Percentiles rank a stretch among this genome's conserved stretches.
phyloP scores from a whole-genome alignment of 2,113 vertebrate genomes.

The Saguinus imperator region DNA sequence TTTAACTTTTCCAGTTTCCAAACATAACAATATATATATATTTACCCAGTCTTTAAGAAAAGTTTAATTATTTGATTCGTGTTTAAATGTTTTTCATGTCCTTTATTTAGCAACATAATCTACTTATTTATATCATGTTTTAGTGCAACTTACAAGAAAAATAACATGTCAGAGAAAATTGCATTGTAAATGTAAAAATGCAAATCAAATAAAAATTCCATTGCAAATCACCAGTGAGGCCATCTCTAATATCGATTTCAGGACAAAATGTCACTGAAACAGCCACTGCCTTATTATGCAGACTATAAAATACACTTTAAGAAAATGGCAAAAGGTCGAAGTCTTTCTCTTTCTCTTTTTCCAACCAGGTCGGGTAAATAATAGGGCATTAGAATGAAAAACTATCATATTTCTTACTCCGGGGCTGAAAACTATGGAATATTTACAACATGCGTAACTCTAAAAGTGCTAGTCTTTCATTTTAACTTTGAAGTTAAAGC shows the following conservation, averaged over 20 bases:
- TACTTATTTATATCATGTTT: conserved; percentile 68
- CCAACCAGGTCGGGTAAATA: conserved; percentile 55
- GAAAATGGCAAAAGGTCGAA: conserved; percentile 64
- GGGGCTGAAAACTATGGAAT: conserved; percentile 13
- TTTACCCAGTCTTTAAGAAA: not conserved
- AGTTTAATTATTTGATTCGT: conserved; percentile 50
- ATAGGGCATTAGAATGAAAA: conserved; percentile 60
- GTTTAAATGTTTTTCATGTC: conserved; percentile 41
- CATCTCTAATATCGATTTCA: conserved; percentile 52
- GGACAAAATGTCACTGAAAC: conserved; percentile 39
- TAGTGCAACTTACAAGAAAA: conserved; percentile 67
- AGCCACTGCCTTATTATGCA: conserved; percentile 51
- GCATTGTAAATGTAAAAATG: conserved; percentile 73
- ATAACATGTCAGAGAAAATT: conserved; percentile 67
- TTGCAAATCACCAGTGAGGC: conserved; percentile 46
- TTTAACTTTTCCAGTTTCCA: conserved; percentile 43
- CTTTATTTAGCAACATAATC: conserved; percentile 57
- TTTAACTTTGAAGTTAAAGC: not conserved
- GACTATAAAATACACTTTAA: conserved; percentile 57
- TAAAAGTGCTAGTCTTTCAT: not conserved
- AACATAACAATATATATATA: conserved; percentile 18
- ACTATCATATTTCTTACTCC: conserved; percentile 5
- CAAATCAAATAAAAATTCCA: conserved; percentile 74
- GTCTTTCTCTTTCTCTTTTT: conserved; percentile 63
- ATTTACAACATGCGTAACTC: conserved; percentile 31